Conservation (phyloP, 2,113 vertebrate genomes). For the Todiramphus chloris region DNA sequence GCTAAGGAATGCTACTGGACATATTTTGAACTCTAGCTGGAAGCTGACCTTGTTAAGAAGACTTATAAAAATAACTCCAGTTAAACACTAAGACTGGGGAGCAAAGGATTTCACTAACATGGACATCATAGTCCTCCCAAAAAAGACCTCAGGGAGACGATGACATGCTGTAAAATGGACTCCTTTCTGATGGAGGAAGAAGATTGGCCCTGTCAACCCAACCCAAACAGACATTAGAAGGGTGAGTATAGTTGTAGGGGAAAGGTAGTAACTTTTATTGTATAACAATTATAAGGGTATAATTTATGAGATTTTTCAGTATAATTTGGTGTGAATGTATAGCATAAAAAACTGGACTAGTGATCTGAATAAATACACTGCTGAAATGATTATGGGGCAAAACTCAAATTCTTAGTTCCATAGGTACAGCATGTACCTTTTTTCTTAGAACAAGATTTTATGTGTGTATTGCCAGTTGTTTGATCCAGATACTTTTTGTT, state of each 20-base stretch:
- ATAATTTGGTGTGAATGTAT: neutral
- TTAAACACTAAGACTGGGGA: neutral
- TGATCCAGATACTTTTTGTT: neutral
- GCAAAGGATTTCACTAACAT: neutral
- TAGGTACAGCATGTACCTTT: neutral
- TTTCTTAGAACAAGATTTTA: neutral
- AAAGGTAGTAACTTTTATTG: neutral
- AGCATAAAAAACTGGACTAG: neutral
- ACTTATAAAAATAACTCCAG: neutral
- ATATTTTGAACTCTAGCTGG: neutral
- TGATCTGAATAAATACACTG: neutral
- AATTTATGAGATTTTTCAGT: neutral
- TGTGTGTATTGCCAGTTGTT: neutral
- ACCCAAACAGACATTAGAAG: neutral
- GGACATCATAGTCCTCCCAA: neutral
- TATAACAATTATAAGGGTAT: neutral
- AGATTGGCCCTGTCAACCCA: neutral
- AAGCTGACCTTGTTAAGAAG: neutral
- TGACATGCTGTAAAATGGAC: fast-evolving
- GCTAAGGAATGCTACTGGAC: neutral
- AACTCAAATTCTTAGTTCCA: neutral
- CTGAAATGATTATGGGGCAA: neutral
- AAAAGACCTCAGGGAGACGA: neutral
- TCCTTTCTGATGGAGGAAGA: neutral
- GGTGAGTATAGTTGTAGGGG: neutral